Conservation (phyloP, 2,113 vertebrate genomes). For the Caretta caretta region DNA sequence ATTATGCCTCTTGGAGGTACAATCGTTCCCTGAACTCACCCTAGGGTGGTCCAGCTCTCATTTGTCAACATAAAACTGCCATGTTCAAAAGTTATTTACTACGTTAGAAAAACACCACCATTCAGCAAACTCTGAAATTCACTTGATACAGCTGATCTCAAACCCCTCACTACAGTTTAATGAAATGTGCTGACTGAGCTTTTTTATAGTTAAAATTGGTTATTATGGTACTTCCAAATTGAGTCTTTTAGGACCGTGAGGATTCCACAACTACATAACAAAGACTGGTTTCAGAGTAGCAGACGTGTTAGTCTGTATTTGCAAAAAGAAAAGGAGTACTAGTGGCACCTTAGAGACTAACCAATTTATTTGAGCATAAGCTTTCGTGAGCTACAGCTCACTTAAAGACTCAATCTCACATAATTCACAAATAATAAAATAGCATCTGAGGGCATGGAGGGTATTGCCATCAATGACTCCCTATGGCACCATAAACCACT, state of each 20-base stretch:
- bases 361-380: too few species aligned
- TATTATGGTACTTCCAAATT: not conserved
- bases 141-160: conserved; percentile 32
- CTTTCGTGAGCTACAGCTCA: too few species aligned
- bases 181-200: conserved; percentile 49
- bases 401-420: conserved; percentile 1
- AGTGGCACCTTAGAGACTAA: too few species aligned
- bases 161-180: conserved; percentile 40
- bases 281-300: not conserved
- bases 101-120: conserved; percentile 55
- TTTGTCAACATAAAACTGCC: conserved; percentile 2
- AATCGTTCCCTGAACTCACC: not conserved
- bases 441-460: conserved; percentile 29
- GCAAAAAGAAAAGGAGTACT: too few species aligned
- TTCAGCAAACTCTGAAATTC: conserved; percentile 54
- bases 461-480: conserved; percentile 49
- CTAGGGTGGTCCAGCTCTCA: rapidly evolving
- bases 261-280: not conserved
- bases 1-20: not conserved
- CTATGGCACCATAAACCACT: conserved; percentile 39
- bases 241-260: conserved; percentile 41
- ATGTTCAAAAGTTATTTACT: conserved; percentile 20
- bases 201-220: conserved; percentile 49
- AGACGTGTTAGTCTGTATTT: too few species aligned
- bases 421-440: conserved; percentile 61